Percentiles rank a stretch among this genome's conserved stretches.
These are phyloP conservation scores for Eudyptes chrysolophus DNA, from an alignment of 2,113 vertebrate species.

Conservation along the genomic window DNA sequence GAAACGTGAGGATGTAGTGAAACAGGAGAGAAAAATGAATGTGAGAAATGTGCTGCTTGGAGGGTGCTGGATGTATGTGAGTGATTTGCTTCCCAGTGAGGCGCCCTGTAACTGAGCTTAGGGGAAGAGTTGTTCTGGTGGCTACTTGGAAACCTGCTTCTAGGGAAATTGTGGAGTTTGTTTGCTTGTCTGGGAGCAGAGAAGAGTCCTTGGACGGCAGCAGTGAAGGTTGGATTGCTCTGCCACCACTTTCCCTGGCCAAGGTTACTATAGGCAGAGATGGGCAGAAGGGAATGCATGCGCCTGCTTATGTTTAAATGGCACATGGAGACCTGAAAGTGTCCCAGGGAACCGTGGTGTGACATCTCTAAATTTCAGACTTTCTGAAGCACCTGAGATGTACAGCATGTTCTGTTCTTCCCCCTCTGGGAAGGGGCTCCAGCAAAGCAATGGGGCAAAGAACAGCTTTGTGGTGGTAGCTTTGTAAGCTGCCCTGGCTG, in stretches of 20 bases:
- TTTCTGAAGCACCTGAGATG: background rate
- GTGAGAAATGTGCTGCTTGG: background rate
- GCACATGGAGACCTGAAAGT: background rate
- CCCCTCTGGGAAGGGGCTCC: background rate
- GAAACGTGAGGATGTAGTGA: background rate
- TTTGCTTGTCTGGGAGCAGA: background rate
- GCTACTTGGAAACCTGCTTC: background rate
- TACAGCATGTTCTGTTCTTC: background rate
- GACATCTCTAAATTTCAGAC: background rate
- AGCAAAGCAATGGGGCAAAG: background rate
- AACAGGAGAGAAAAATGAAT: background rate
- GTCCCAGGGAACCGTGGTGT: accelerated
- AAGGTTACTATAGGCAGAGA: background rate
- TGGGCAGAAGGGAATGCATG: background rate
- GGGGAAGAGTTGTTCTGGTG: background rate
- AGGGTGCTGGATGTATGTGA: background rate
- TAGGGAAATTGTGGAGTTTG: background rate
- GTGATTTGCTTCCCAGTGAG: background rate
- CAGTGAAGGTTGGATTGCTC: background rate
- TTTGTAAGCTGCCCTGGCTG: background rate
- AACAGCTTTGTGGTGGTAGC: too few species aligned
- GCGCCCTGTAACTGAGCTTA: background rate
- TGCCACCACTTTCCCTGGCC: background rate
- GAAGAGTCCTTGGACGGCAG: background rate
- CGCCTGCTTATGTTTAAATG: background rate